Evolutionary conservation across 1,140 invertebrate genomes (phyloP).

Genomic region (Pachypsylla venusta): DNA sequence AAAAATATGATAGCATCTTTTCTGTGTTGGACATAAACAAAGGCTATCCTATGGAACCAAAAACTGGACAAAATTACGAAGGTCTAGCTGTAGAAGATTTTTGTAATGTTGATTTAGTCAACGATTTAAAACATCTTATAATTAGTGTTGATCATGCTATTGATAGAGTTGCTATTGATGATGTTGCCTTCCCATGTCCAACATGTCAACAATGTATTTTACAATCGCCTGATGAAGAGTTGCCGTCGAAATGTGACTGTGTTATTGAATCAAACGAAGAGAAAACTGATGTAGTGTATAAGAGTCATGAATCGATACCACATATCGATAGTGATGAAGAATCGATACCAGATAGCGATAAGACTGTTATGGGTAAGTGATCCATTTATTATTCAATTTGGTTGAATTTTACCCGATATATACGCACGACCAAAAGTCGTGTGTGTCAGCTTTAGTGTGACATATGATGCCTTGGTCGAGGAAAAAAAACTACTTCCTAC

Average conservation of each 20-base stretch:
- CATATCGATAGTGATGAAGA: constrained; percentile 5
- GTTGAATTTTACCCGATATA: too few relatives aligned
- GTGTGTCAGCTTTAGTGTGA: too few relatives aligned
- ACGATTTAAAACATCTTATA: constrained; percentile 42
- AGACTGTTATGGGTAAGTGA: constrained; percentile 1
- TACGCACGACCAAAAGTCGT: too few relatives aligned
- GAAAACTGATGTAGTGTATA: not conserved
- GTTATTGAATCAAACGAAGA: not conserved
- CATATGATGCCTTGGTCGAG: too few relatives aligned
- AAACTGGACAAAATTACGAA: not conserved
- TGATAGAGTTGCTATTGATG: constrained; percentile 45
- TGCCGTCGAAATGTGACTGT: not conserved
- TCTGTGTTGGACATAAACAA: not conserved
- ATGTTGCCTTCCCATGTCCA: constrained; percentile 42
- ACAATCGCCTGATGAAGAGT: not conserved
- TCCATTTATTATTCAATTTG: too few relatives aligned
- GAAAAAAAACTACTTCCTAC: too few relatives aligned
- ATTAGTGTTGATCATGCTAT: constrained; percentile 48
- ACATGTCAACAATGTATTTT: constrained; percentile 28
- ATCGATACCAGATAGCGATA: not conserved
- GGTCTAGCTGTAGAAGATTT: constrained; percentile 24
- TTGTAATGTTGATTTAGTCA: constrained; percentile 38
- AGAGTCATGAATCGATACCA: constrained; percentile 1
- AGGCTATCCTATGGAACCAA: constrained; percentile 2
- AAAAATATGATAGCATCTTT: constrained; percentile 2